Percentiles rank a stretch among this genome's conserved stretches.
Evolutionary conservation across 2,888 invertebrate genomes (phyloP).

Genomic region (Megastigmus dorsalis): DNA sequence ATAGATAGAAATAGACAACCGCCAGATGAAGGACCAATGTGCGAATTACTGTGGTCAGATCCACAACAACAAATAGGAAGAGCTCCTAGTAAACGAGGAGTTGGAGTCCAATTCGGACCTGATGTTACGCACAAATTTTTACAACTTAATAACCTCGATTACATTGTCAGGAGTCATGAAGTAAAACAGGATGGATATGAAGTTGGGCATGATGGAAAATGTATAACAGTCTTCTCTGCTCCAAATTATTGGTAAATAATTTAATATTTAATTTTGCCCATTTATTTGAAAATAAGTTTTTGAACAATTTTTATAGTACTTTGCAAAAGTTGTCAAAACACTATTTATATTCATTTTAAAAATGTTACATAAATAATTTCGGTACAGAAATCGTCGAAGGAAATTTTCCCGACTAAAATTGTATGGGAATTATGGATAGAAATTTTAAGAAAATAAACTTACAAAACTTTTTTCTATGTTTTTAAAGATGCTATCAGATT

Average conservation of each 20-base stretch:
- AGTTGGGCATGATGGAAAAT: slow-evolving; percentile 94
- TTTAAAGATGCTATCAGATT: too few species aligned
- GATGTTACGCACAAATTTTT: slow-evolving; percentile 95
- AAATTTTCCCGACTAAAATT: too few species aligned
- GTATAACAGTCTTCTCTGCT: slow-evolving; percentile 99
- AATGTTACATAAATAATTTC: too few species aligned
- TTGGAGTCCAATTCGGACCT: slow-evolving; percentile 98
- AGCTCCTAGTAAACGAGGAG: slow-evolving; percentile 96
- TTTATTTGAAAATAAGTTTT: background rate
- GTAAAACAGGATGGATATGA: slow-evolving; percentile 98
- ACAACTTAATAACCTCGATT: slow-evolving; percentile 89
- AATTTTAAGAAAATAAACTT: too few species aligned
- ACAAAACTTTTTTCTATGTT: too few species aligned
- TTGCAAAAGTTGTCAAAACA: background rate
- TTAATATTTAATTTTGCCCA: background rate
- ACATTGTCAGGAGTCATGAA: slow-evolving; percentile 97
- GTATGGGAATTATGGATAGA: too few species aligned
- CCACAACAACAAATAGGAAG: slow-evolving; percentile 93
- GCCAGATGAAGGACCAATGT: slow-evolving; percentile 97
- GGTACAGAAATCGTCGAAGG: too few species aligned
- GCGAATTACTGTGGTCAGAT: slow-evolving; percentile 98
- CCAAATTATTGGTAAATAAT: slow-evolving; percentile 96
- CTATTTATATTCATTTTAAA: too few species aligned
- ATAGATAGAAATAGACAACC: slow-evolving; percentile 97
- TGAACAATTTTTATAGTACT: background rate